phyloP scores from a whole-genome alignment of 37 sponge, comb jelly and placozoan species.

The Diacarnus erythraeanus region DNA sequence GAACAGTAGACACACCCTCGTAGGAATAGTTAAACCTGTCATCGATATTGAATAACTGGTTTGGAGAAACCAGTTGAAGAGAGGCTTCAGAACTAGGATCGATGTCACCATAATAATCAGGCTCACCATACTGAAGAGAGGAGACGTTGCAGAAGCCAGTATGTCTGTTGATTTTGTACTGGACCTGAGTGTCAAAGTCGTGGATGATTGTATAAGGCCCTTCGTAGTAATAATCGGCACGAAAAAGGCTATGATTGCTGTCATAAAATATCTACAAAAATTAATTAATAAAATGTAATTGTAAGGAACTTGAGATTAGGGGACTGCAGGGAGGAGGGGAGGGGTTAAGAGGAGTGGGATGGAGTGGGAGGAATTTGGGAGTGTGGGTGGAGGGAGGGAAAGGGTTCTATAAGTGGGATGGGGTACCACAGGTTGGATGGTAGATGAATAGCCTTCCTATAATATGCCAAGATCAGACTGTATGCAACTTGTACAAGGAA shows the following conservation, averaged over 20 bases:
- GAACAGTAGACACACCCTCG: constrained; percentile 56
- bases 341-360: not conserved
- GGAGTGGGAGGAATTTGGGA: not conserved
- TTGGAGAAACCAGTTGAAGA: constrained; percentile 1
- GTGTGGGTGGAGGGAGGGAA: not conserved
- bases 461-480: no score
- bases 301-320: not conserved
- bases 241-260: constrained; percentile 14
- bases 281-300: not conserved
- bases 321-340: not conserved
- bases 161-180: constrained; percentile 36
- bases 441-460: no score
- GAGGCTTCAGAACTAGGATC: not conserved
- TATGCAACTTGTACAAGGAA: no score
- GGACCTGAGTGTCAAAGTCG: constrained; percentile 44
- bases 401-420: no score
- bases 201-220: constrained; percentile 26
- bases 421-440: no score
- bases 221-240: constrained; percentile 26
- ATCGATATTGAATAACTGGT: constrained; percentile 10
- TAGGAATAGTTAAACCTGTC: constrained; percentile 43
- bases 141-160: constrained; percentile 12
- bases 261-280: constrained; percentile 36
- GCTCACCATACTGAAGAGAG: not conserved
- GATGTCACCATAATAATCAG: not conserved